These are phyloP conservation scores for Holocentrus rufus DNA, from an alignment of 2,797 vertebrate species.

Conservation along the genomic window DNA sequence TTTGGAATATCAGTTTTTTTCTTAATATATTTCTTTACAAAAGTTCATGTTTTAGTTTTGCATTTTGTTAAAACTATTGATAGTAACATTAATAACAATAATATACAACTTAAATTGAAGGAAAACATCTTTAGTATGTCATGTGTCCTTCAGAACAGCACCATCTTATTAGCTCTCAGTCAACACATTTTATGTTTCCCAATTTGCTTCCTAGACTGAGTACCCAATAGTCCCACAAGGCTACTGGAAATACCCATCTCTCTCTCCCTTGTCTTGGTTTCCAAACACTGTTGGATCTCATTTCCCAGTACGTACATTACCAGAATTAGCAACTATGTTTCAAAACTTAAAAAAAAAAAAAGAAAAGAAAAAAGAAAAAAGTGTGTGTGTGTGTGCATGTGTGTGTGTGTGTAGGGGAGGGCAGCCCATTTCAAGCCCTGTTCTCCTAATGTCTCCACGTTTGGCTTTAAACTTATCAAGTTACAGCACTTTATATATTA, in stretches of 20 bases:
- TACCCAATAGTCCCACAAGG: constrained; percentile 63
- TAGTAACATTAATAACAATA: constrained; percentile 82
- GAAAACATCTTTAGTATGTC: constrained; percentile 85
- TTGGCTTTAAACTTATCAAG: constrained; percentile 72
- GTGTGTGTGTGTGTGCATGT: too few species aligned
- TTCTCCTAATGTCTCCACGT: constrained; percentile 53
- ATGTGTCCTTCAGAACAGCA: constrained; percentile 83
- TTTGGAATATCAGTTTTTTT: constrained; percentile 87
- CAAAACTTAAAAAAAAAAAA: constrained; percentile 56
- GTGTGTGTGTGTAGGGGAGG: too few species aligned
- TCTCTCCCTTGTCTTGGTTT: constrained; percentile 69
- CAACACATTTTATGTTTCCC: constrained; percentile 68
- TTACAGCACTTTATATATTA: constrained; percentile 58
- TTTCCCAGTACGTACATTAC: constrained; percentile 74
- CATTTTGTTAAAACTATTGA: constrained; percentile 88
- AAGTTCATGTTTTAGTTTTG: constrained; percentile 84
- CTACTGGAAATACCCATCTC: constrained; percentile 61
- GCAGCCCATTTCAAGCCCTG: constrained; percentile 58
- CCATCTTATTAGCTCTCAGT: constrained; percentile 79
- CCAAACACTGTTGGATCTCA: constrained; percentile 62
- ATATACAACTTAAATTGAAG: constrained; percentile 85
- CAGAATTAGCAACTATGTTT: constrained; percentile 64
- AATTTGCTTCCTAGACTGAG: constrained; percentile 74
- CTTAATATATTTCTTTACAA: constrained; percentile 86
- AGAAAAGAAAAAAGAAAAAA: too few species aligned